Base-by-base conservation (phyloP, 2,797 vertebrate species). In the Microhierax caerulescens region DNA sequence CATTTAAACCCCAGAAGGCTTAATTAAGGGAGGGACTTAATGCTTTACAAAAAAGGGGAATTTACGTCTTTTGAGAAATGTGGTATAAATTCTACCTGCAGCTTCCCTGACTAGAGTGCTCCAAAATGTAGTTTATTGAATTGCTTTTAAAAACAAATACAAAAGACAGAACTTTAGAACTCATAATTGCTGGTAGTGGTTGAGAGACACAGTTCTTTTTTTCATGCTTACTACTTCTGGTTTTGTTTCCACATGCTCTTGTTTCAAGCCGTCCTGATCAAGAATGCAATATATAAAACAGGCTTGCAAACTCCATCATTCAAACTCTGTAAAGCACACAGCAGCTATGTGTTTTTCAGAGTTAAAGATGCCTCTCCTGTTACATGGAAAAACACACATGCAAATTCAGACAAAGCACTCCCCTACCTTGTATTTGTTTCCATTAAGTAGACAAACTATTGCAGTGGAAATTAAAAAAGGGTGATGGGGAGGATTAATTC, bases 1-100 rank as follows among this genome's bases (percentile, higher is more conserved):
- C 98, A 98, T 96, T 98, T 98, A 99, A 99, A 99, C 98, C 99
- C 99, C 99, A 98, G 97, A 98, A 99, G 99, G 98, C 98, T 99
- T 99, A 98, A 99, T 99, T 99, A 99, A 99, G 98, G 98, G 97
- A 97, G 98, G 98, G 98, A 98, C 97, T 97, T 98, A 97, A 97
- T 97, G 97, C 57, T 88, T 97, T 91, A 97, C 94, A 93, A 97
- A 98, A 98, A 97, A 82, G 77, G 70, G 76, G 81, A 89, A 88
- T 93, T 96, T 97, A 95, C 12, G 9, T 85, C 95, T 96, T 97
- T 97, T 96, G 95, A 97, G 91, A 98, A 97, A 97, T 94, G 90
- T 88, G 94, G 92, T 94, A 95, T 92, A 76, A 95, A 97, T 97
- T 97, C 94, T 97, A 98, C 97, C 97, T 97, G 91, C 93, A 97